Conservation (phyloP, 2,797 vertebrate genomes). For the Phoxinus dragarum region DNA sequence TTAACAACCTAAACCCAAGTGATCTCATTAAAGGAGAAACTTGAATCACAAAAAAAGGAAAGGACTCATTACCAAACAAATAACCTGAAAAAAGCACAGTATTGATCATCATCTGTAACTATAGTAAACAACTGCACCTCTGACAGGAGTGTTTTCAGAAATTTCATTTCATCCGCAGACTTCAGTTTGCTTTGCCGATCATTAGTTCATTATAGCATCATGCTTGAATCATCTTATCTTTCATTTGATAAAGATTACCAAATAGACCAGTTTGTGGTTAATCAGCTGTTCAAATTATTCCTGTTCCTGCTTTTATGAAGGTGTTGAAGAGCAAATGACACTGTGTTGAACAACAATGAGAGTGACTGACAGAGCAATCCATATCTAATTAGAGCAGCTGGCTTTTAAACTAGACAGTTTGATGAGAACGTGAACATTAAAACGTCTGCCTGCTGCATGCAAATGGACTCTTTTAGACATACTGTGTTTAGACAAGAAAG, state of each 20-base stretch:
- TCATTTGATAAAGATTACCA: constrained; percentile 5
- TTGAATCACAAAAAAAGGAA: background rate
- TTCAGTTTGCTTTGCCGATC: background rate
- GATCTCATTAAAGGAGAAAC: constrained; percentile 12
- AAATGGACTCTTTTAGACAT: constrained; percentile 51
- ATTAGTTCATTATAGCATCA: background rate
- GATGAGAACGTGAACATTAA: constrained; percentile 71
- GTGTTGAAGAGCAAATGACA: constrained; percentile 71
- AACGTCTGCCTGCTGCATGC: constrained; percentile 59
- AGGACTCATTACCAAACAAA: constrained; percentile 15
- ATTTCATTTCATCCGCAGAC: background rate
- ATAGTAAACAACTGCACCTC: background rate
- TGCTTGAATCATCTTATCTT: background rate
- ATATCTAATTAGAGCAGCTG: constrained; percentile 82
- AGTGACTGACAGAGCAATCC: constrained; percentile 71
- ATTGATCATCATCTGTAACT: background rate
- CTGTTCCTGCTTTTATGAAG: constrained; percentile 54
- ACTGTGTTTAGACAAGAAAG: constrained; percentile 47
- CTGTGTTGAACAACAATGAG: constrained; percentile 71
- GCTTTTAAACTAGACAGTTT: constrained; percentile 77
- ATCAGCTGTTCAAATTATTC: constrained; percentile 73
- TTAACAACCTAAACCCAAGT: background rate
- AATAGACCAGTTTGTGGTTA: constrained; percentile 25
- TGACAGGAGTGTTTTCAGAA: background rate
- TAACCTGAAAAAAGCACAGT: background rate